Conservation (phyloP, 2,797 vertebrate genomes). For the Leucoraja ocellata region DNA sequence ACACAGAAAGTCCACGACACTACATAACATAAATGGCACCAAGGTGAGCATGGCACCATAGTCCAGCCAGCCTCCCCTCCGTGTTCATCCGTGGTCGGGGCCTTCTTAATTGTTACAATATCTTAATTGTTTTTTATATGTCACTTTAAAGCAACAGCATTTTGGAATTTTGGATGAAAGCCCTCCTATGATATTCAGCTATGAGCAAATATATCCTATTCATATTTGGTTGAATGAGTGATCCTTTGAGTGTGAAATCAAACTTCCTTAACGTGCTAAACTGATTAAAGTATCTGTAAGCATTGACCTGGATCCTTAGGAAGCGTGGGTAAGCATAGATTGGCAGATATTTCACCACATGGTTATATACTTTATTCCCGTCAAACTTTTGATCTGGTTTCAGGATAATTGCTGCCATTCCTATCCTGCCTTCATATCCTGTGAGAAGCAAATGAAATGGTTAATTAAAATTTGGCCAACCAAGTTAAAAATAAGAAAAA, state of each 20-base stretch:
- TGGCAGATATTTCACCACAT: conserved; percentile 59
- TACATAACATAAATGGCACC: too few relatives aligned
- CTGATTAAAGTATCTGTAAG: neutral
- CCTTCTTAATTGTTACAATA: too few relatives aligned
- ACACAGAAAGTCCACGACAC: too few relatives aligned
- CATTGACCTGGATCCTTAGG: conserved; percentile 68
- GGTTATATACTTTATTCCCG: conserved; percentile 56
- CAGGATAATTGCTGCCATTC: conserved; percentile 72
- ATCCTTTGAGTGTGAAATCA: neutral
- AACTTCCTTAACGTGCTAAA: neutral
- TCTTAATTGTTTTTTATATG: neutral
- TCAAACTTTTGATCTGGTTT: conserved; percentile 59
- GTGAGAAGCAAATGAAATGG: conserved; percentile 36
- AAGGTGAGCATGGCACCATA: too few relatives aligned
- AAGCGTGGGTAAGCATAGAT: conserved; percentile 70
- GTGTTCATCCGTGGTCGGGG: too few relatives aligned
- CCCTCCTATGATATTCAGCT: neutral
- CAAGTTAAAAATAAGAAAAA: neutral
- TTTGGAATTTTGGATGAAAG: neutral
- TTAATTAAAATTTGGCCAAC: neutral
- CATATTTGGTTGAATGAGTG: neutral
- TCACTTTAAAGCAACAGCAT: neutral
- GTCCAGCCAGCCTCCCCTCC: too few relatives aligned
- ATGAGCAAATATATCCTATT: neutral
- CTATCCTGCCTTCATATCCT: conserved; percentile 79